Conservation (phyloP, 2,888 invertebrate species). For the Drosophila greeni region DNA sequence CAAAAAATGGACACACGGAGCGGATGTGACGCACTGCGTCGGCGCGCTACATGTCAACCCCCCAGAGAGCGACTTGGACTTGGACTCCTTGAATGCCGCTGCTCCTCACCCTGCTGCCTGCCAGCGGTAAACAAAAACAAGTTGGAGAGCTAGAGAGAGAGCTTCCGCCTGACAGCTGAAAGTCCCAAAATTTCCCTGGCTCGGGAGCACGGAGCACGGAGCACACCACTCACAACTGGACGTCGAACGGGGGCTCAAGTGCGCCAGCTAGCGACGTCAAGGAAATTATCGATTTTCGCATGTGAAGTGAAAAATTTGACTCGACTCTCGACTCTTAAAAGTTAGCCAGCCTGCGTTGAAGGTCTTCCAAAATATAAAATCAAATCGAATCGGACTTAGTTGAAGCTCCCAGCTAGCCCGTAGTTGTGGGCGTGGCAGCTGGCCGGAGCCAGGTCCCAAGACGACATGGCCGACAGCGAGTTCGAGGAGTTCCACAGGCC, state of each 20-base stretch:
- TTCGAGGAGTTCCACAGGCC: conserved; percentile 93
- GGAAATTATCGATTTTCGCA: conserved; percentile 76
- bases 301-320: conserved; percentile 78
- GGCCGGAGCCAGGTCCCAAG: conserved; percentile 36
- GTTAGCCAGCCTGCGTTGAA: not conserved
- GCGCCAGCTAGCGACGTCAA: conserved; percentile 47
- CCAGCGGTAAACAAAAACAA: conserved; percentile 71
- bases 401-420: conserved; percentile 8
- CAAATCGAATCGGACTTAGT: not conserved
- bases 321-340: conserved; percentile 38
- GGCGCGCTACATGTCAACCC: conserved; percentile 49
- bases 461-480: conserved; percentile 90
- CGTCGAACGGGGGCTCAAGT: conserved; percentile 53
- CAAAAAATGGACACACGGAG: conserved; percentile 1
- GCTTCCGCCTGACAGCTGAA: conserved; percentile 46
- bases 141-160: conserved; percentile 38
- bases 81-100: conserved; percentile 7
- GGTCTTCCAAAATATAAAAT: conserved; percentile 2
- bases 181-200: conserved; percentile 51
- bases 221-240: conserved; percentile 49
- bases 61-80: conserved; percentile 20
- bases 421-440: conserved; percentile 54
- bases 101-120: conserved; percentile 23
- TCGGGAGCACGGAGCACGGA: conserved; percentile 16
- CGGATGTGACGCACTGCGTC: conserved; percentile 44